phyloP scores from a whole-genome alignment of 2,113 vertebrate species.

The Platichthys stellatus region DNA sequence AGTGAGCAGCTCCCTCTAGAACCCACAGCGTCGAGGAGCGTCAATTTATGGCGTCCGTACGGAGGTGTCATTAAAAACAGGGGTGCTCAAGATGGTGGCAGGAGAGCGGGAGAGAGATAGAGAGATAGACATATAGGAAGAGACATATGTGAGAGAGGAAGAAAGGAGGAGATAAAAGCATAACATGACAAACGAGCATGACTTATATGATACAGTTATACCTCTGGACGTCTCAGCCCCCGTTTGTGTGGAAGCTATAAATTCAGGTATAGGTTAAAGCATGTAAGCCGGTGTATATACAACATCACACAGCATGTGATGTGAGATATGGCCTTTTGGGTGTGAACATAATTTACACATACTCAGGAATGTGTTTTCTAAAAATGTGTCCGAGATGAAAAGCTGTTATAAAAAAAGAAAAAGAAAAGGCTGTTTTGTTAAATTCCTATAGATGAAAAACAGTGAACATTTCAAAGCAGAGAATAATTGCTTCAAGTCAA shows the following conservation, averaged over 20 bases:
- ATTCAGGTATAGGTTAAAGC: constrained; percentile 46
- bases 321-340: constrained; percentile 24
- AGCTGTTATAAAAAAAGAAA: neutral
- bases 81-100: constrained; percentile 53
- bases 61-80: constrained; percentile 64
- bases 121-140: neutral
- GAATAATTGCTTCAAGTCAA: constrained; percentile 70
- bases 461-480: constrained; percentile 60
- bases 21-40: constrained; percentile 62
- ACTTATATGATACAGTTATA: constrained; percentile 59
- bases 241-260: constrained; percentile 49
- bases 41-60: constrained; percentile 60
- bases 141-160: neutral
- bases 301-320: constrained; percentile 23
- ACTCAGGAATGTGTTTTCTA: constrained; percentile 43
- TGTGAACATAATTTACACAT: constrained; percentile 26
- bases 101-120: constrained; percentile 4
- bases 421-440: neutral
- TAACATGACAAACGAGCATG: constrained; percentile 53
- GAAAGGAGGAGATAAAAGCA: constrained; percentile 36
- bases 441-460: constrained; percentile 47
- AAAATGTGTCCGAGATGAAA: constrained; percentile 14
- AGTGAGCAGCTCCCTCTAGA: constrained; percentile 34
- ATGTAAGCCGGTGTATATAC: constrained; percentile 29
- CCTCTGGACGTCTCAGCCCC: constrained; percentile 43